Base-by-base conservation (phyloP, 1,140 invertebrate genomes). In the Asbolus verrucosus region DNA sequence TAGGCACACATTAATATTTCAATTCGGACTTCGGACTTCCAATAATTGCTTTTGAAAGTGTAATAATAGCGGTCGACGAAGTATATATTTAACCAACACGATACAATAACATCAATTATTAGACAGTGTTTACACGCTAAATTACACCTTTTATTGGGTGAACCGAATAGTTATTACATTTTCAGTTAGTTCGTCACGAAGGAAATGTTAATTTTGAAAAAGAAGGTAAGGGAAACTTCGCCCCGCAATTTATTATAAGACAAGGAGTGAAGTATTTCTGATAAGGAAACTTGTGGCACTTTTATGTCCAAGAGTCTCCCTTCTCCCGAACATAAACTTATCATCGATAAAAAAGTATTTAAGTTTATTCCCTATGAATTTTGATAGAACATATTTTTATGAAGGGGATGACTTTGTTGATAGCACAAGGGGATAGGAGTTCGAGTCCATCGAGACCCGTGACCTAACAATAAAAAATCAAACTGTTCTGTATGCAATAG, bases 401-500 rank as follows among this genome's bases (percentile, higher is more conserved):
- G 27, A 13, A 24, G 24, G 30, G 13, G 41, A 59, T 30, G 8
- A 11, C 9, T 15, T 15, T 21, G 41, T 15, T 54, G 39, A 46
- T 16, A 11, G 11, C 15, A 14, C 16, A 36, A 15, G 19, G 30
- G 19, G 15, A 61, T 14, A 33, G 16, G 30, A 38, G 33, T 38
- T 61, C 15, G 15, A 14, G 24, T 65, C 38, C 54, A 16, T 18
- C 39, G 27, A 21, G 69, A 36, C 13, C 65, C 61, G 15, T 31
- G 46, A 66, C 46, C 27, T 8, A 0, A 67, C 65, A 72, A 72
- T 72, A 69, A 72, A 72, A 72, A 69, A 72, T 65, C 33, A 69
- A 62, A 72, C 71, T 72, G 67, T 61, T 72, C 50, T 59, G 71
- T 72, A 72, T 69, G 71, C 71, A 65, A 72, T 69, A 16, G 71